Conservation (phyloP, 2,797 vertebrate genomes). For the Yasuhikotakia modesta region DNA sequence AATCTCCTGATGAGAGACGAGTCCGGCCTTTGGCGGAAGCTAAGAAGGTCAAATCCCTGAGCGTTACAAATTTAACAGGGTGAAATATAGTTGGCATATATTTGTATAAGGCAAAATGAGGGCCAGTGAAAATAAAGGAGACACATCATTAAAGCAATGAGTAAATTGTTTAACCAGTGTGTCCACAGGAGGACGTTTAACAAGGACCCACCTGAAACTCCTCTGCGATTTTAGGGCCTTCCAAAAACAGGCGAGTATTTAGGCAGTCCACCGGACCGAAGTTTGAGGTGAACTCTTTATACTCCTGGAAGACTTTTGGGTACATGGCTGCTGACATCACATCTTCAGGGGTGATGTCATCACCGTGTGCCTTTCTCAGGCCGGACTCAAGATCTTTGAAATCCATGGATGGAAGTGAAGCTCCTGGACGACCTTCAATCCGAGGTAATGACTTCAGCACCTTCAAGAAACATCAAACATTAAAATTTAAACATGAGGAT, state of each 20-base stretch:
- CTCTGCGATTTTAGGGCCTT: constrained; percentile 90
- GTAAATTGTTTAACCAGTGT: neutral
- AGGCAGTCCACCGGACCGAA: constrained; percentile 92
- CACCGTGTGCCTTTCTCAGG: constrained; percentile 73
- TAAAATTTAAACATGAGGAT: neutral
- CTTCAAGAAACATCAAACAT: constrained; percentile 64
- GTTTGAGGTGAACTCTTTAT: constrained; percentile 83
- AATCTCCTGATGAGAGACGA: constrained; percentile 28
- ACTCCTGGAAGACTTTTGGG: constrained; percentile 90
- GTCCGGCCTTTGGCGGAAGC: constrained; percentile 31
- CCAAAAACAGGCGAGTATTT: constrained; percentile 90
- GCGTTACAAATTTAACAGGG: constrained; percentile 40
- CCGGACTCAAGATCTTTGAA: constrained; percentile 80
- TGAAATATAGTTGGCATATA: constrained; percentile 42
- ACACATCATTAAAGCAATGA: neutral
- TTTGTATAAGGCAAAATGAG: constrained; percentile 22
- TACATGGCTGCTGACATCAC: constrained; percentile 94
- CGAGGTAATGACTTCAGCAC: constrained; percentile 87
- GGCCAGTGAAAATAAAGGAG: neutral
- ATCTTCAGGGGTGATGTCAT: constrained; percentile 86
- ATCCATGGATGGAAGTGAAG: constrained; percentile 83
- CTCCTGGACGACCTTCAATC: constrained; percentile 89
- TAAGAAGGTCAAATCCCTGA: constrained; percentile 49
- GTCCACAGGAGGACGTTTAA: neutral
- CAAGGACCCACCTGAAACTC: constrained; percentile 84